Base-by-base conservation (phyloP, 2,888 invertebrate genomes). In the Cynaeus angustus region DNA sequence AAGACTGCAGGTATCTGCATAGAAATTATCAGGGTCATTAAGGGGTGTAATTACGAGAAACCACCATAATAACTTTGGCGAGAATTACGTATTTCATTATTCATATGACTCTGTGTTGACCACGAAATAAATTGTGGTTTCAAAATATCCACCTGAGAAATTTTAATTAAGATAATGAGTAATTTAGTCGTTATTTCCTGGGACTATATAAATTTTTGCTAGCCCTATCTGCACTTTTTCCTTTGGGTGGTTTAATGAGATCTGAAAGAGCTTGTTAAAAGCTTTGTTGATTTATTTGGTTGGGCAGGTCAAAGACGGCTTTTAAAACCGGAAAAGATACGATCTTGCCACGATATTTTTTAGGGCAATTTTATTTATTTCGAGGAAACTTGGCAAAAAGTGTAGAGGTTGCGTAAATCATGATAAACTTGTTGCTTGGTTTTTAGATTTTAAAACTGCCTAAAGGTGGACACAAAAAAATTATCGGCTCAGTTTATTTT, bases 61-160 rank as follows among this genome's bases (percentile, higher is more conserved):
- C 66, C 69, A 72, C 69, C 73, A 73, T 62, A 73, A 72, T 75
- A 72, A 76, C 74, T 73, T 68, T 62, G 52, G 65, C 64, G 55
- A 30, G 53, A 62, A 65, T 66, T 67, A 68, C 68, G 62, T 61
- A 67, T 53, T 71, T 70, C 71, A 71, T 70, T 71, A 73, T 73
- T 73, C 66, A 73, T 71, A 59, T 53, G 66, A 56, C 61, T 48
- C 65, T 61, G 65, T 61, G 71, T 59, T 59, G 66, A 62, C 71
- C 62, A 53, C 66, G 65, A 48, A 68, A 61, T 64, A 67, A 62
- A 71, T 71, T 71, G 70, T 58, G 33, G n/a, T n/a, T n/a, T n/a
- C 66, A 66, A 70, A 73, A 73, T 73, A 62, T 62, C n/a, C 33
- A 62, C 62, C 62, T 62, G 62, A 48, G 14, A 14, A 62, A 62